Evolutionary conservation across 2,797 vertebrate species (phyloP).

Genomic region (Morelia viridis): DNA sequence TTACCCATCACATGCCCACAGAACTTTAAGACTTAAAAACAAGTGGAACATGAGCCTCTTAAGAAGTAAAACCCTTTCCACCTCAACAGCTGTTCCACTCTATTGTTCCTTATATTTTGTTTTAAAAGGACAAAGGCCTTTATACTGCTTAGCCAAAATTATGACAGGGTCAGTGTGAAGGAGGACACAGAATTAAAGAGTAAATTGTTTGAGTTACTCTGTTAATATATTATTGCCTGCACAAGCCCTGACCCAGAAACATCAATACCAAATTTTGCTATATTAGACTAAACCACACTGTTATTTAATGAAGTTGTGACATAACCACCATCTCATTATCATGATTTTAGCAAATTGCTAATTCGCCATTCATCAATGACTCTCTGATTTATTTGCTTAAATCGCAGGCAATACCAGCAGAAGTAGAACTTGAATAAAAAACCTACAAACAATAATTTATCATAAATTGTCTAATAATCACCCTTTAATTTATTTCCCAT

Average conservation of each 20-base stretch:
- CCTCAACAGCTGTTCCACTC: not conserved
- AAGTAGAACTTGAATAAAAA: conserved; percentile 44
- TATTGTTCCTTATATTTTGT: not conserved
- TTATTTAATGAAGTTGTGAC: conserved; percentile 33
- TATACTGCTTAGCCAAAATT: not conserved
- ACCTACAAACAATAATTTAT: conserved; percentile 53
- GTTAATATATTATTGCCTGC: not conserved
- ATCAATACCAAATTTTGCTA: conserved; percentile 10
- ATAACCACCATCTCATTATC: conserved; percentile 27
- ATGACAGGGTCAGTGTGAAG: not conserved
- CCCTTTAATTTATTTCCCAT: conserved; percentile 56
- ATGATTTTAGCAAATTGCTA: conserved; percentile 28
- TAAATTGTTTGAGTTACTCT: not conserved
- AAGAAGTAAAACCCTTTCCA: not conserved
- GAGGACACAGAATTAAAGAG: not conserved
- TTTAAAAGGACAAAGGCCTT: not conserved
- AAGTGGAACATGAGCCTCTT: not conserved
- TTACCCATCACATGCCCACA: not conserved
- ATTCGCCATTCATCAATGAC: conserved; percentile 51
- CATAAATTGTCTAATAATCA: conserved; percentile 52
- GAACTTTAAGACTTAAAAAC: not conserved
- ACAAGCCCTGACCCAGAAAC: not conserved
- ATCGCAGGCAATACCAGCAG: conserved; percentile 42
- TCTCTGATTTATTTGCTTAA: conserved; percentile 38
- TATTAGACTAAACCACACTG: not conserved